Evolutionary conservation across 2,797 vertebrate species (phyloP).

Genomic region (Melanotaenia boesemani): DNA sequence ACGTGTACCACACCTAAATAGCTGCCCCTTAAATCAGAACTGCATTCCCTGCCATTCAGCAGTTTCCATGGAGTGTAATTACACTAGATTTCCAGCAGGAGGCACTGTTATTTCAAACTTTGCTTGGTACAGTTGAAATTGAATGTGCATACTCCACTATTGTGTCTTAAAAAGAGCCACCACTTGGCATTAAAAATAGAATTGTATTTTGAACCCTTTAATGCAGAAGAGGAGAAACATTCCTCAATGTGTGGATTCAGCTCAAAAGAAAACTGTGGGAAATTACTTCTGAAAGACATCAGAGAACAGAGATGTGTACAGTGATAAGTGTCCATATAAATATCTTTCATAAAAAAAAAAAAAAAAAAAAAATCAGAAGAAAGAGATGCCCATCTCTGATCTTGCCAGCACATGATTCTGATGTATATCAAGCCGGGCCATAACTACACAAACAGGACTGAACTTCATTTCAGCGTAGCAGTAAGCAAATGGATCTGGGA

Average conservation of each 20-base stretch:
- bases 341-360: constrained; percentile 17
- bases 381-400: constrained; percentile 47
- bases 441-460: constrained; percentile 39
- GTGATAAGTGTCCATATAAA: constrained; percentile 41
- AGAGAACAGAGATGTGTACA: constrained; percentile 2
- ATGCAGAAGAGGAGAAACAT: constrained; percentile 37
- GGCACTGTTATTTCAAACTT: constrained; percentile 61
- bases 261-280: constrained; percentile 8
- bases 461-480: constrained; percentile 35
- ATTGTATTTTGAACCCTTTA: constrained; percentile 19
- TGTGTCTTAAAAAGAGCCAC: constrained; percentile 28
- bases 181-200: constrained; percentile 40
- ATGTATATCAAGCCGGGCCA: constrained; percentile 46
- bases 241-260: constrained; percentile 9
- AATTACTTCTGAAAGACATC: constrained; percentile 31
- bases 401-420: constrained; percentile 31
- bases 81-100: constrained; percentile 67
- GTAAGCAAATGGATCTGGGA: constrained; percentile 53
- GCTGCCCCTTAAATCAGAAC: background rate
- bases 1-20: background rate
- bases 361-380: constrained; percentile 23
- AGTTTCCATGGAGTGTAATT: constrained; percentile 42
- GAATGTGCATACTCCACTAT: constrained; percentile 6
- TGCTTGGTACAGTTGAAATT: constrained; percentile 11
- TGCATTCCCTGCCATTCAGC: background rate